Percentiles rank a stretch among this genome's conserved stretches.
These are phyloP conservation scores for Toxotes chatareus DNA, from an alignment of 2,113 vertebrate species.

Conservation along the genomic window DNA sequence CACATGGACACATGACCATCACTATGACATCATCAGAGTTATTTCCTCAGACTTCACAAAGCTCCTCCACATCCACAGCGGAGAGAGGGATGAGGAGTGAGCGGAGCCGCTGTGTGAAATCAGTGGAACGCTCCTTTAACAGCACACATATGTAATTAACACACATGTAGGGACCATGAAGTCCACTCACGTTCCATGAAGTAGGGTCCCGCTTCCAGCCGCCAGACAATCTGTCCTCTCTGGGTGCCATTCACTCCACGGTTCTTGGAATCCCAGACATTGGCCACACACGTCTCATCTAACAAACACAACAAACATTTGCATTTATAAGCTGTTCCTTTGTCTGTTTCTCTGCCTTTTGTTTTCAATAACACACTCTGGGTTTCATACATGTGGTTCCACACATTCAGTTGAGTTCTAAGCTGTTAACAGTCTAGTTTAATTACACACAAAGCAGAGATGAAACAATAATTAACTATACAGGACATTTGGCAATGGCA, in stretches of 20 bases:
- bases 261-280: constrained; percentile 99
- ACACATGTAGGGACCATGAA: background rate
- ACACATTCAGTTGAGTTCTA: too few species aligned
- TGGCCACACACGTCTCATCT: constrained; percentile 97
- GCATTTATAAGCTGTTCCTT: background rate
- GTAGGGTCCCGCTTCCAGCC: constrained; percentile 94
- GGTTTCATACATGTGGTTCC: background rate
- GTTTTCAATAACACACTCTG: background rate
- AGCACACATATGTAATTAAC: background rate
- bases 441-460: background rate
- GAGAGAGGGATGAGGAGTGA: too few species aligned
- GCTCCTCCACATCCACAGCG: background rate
- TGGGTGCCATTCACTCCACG: constrained; percentile 97
- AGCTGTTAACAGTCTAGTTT: background rate
- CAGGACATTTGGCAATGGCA: background rate
- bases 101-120: background rate
- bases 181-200: constrained; percentile 95
- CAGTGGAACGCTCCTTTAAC: background rate
- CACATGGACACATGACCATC: constrained; percentile 27
- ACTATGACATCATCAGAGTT: background rate
- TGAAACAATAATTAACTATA: too few species aligned
- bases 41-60: background rate
- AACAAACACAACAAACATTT: constrained; percentile 37
- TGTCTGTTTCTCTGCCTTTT: background rate
- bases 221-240: constrained; percentile 95